A percentile compares a stretch with the other conserved stretches of the same genome.
Conservation (phyloP, 92 coral and sea anemone genomes). For the Desmophyllum pertusum region DNA sequence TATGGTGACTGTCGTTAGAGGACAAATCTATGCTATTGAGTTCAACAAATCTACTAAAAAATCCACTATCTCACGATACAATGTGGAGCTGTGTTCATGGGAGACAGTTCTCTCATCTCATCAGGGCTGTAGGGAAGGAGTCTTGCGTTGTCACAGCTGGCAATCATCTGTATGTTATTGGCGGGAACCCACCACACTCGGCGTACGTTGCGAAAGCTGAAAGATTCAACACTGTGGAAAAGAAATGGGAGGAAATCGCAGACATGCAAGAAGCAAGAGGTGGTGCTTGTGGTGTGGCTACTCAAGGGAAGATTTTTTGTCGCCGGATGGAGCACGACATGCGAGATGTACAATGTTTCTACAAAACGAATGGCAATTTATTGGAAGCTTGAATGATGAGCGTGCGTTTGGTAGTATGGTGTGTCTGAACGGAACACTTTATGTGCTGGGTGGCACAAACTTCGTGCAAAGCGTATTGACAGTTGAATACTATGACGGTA, state of each 20-base stretch:
- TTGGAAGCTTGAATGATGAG: background rate
- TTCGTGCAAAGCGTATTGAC: background rate
- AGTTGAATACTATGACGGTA: slow-evolving; percentile 23
- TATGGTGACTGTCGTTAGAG: background rate
- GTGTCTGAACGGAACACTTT: background rate
- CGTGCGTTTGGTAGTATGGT: background rate
- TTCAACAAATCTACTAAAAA: background rate
- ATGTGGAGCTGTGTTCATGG: background rate
- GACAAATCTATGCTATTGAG: slow-evolving; percentile 4
- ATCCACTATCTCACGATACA: background rate
- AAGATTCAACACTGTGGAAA: slow-evolving; percentile 2
- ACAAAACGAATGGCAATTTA: slow-evolving; percentile 9
- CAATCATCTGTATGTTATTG: slow-evolving; percentile 13
- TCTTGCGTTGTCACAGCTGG: slow-evolving; percentile 19
- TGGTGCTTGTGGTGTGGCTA: background rate
- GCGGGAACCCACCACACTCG: background rate
- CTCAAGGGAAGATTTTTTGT: background rate
- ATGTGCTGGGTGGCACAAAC: background rate
- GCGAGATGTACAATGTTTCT: background rate
- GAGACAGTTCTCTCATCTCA: background rate
- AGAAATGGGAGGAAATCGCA: slow-evolving; percentile 1
- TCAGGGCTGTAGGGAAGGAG: background rate
- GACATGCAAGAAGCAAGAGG: background rate
- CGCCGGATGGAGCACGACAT: background rate
- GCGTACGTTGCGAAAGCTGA: background rate